Percentiles rank a stretch among this genome's conserved stretches.
These are phyloP conservation scores for Ageneiosus marmoratus DNA, from an alignment of 2,113 vertebrate genomes.

Conservation along the genomic window DNA sequence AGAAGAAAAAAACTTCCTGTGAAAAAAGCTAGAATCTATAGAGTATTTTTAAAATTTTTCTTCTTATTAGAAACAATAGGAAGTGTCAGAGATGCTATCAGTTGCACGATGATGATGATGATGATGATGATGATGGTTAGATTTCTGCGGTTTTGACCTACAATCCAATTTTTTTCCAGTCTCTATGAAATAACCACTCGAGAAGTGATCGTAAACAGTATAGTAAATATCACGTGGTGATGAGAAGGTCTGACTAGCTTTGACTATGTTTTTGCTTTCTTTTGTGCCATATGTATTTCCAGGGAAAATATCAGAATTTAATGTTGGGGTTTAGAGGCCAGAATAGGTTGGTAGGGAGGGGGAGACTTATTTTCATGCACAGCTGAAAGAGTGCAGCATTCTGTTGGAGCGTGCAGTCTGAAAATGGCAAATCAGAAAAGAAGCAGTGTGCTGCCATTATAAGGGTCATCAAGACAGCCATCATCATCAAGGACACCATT, in stretches of 20 bases:
- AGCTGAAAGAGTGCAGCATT: conserved; percentile 56
- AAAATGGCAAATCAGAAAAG: conserved; percentile 65
- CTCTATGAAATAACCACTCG: background rate
- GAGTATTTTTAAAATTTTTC: no score
- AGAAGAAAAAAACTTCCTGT: no score
- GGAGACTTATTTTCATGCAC: conserved; percentile 35
- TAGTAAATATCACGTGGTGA: background rate
- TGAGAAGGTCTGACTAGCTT: background rate
- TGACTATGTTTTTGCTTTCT: background rate
- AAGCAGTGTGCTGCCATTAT: conserved; percentile 66
- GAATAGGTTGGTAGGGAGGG: conserved; percentile 25
- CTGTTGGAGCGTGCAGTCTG: conserved; percentile 63
- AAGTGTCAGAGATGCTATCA: background rate
- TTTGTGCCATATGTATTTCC: background rate
- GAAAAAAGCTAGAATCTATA: no score
- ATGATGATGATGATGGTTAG: background rate
- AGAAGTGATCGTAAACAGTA: background rate
- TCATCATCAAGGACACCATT: conserved; percentile 79
- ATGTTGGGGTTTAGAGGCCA: conserved; percentile 11
- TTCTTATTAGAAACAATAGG: no score
- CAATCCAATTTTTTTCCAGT: background rate
- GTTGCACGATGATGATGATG: background rate
- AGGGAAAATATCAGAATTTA: conserved; percentile 5
- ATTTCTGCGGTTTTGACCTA: background rate
- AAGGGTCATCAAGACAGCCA: conserved; percentile 74